Evolutionary conservation across 2,113 vertebrate genomes (phyloP).

Genomic region (Sinosuthora webbiana): DNA sequence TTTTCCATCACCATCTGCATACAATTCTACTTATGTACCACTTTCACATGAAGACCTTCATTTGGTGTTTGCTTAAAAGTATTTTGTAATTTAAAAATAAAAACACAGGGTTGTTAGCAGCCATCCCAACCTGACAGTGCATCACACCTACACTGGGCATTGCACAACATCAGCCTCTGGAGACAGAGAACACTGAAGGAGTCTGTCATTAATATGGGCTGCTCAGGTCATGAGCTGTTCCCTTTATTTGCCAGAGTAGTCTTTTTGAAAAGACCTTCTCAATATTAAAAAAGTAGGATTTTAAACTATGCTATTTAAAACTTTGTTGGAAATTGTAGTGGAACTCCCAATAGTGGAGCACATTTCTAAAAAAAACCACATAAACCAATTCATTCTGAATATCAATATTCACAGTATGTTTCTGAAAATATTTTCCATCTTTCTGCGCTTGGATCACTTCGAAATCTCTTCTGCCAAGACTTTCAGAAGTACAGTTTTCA

Average conservation of each 20-base stretch:
- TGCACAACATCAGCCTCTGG: not conserved
- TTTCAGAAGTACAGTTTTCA: not conserved
- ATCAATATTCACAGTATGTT: not conserved
- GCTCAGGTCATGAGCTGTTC: not conserved
- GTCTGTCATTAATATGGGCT: not conserved
- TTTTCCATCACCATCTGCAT: not conserved
- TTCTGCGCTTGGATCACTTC: not conserved
- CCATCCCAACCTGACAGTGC: not conserved
- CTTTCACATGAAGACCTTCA: not conserved
- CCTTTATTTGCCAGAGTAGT: not conserved
- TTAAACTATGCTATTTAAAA: not conserved
- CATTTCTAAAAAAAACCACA: not conserved
- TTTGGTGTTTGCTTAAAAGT: not conserved
- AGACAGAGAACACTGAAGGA: not conserved
- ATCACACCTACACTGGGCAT: fast-evolving
- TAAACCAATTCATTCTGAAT: not conserved
- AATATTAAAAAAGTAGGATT: not conserved
- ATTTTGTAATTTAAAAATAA: not conserved
- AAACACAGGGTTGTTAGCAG: not conserved
- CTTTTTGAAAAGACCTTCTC: not conserved
- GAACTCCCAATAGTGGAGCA: not conserved
- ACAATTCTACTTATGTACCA: not conserved
- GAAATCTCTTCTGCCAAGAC: not conserved
- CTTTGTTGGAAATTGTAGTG: not conserved
- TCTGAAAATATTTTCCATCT: not conserved